phyloP scores from a whole-genome alignment of 2,797 vertebrate genomes.

The Sandelia bainsii region DNA sequence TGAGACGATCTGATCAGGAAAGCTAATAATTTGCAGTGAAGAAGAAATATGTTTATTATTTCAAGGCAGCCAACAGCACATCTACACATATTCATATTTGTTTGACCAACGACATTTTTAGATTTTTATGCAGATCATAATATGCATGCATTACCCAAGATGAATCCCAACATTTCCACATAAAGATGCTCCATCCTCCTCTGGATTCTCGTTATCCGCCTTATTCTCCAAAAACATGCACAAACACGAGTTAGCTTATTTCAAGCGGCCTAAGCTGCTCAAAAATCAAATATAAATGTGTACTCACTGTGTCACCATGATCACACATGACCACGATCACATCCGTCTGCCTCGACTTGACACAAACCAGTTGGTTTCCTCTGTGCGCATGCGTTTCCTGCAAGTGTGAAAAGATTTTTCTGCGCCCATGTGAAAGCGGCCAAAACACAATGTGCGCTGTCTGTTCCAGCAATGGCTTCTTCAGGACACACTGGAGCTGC shows the following conservation, averaged over 20 bases:
- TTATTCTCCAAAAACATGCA: background rate
- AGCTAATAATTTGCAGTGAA: slow-evolving; percentile 30
- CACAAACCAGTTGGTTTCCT: slow-evolving; percentile 70
- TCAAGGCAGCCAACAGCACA: background rate
- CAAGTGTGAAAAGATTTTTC: slow-evolving; percentile 75
- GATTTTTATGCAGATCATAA: background rate
- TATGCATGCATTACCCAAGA: slow-evolving; percentile 15
- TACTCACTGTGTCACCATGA: slow-evolving; percentile 86
- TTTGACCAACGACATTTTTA: background rate
- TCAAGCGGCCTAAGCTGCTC: no score
- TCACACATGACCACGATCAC: slow-evolving; percentile 54
- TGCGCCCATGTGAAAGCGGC: slow-evolving; percentile 42
- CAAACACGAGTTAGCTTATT: background rate
- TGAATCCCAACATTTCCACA: slow-evolving; percentile 28
- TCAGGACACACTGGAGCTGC: slow-evolving; percentile 13
- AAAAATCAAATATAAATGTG: slow-evolving; percentile 15
- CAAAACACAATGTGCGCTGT: slow-evolving; percentile 55
- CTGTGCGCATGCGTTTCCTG: slow-evolving; percentile 78
- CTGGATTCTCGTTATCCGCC: slow-evolving; percentile 32
- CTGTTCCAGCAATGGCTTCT: slow-evolving; percentile 25
- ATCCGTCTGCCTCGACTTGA: slow-evolving; percentile 78
- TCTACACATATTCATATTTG: background rate
- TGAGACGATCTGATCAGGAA: slow-evolving; percentile 51
- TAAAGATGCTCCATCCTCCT: slow-evolving; percentile 42
- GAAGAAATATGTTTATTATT: background rate